Base-by-base conservation (phyloP, 2,888 invertebrate genomes). In the Steinernema scapterisci region DNA sequence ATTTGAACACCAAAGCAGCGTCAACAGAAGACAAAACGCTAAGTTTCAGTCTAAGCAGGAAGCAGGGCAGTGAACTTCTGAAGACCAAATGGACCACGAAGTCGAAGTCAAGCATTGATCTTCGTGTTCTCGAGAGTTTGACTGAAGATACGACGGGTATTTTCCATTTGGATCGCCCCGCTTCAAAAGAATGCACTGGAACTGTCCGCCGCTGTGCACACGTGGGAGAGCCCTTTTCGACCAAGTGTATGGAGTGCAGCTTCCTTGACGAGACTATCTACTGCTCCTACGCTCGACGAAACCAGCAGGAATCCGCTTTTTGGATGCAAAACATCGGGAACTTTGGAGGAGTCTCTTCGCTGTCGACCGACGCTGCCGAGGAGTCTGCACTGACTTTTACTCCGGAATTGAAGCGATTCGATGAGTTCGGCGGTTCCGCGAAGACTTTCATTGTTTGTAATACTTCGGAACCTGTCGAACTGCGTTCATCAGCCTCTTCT, bases 281-380 rank as follows among this genome's bases (percentile, higher is more conserved):
- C 63, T 63, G 63, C 63, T 16, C 31, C 27, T 63, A 63, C 31
- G 6, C 1, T 11, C 63, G 63, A 13, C 5, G 38, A n/a, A 31
- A 63, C 19, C 25, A 31, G 16, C 9, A 63, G 25, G 63, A 63
- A 1, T 63, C 31, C 16, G 25, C 7, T 13, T 16, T 27, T 31
- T 63, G 5, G 9, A 31, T 25, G 6, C 27, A 38, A 13, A 38
- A 76, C 11, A 80, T 80, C 46, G 46, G 82, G n/a, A 70, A 73
- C 44, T 25, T 48, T 7, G 80, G 80, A 21, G 74, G 78, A 27
- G 16, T 54, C 27, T 44, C 54, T 13, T 13, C 45, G 0, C 74
- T 86, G 52, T 77, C 79, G 70, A 82, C 83, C 11, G 82, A 84
- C 51, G 85, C 85, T 6, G 77, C 84, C 16, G 86, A 86, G 72